Percentiles rank a stretch among this genome's conserved stretches.
phyloP scores from a whole-genome alignment of 2,113 vertebrate genomes.

The Coturnix japonica region DNA sequence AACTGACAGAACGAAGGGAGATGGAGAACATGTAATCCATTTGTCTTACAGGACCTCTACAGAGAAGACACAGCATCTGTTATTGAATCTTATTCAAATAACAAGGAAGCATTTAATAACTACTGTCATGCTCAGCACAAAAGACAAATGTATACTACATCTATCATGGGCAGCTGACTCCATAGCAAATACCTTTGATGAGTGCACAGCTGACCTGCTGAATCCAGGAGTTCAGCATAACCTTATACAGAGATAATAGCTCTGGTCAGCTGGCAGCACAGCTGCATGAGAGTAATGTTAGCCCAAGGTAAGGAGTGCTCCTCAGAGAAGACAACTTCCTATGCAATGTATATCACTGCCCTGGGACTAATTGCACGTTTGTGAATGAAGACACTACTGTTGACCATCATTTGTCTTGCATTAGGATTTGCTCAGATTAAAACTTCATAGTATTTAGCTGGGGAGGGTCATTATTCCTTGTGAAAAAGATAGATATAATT shows the following conservation, averaged over 20 bases:
- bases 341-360: rapidly evolving
- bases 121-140: not conserved
- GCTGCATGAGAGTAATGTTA: rapidly evolving
- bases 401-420: not conserved
- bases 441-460: rapidly evolving
- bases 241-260: rapidly evolving
- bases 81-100: conserved; percentile 29
- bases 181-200: not conserved
- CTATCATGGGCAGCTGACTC: not conserved
- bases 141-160: not conserved
- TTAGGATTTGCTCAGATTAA: not conserved
- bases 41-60: conserved; percentile 45
- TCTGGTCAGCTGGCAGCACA: not conserved
- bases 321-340: not conserved
- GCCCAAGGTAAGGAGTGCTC: not conserved
- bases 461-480: not conserved
- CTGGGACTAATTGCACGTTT: not conserved
- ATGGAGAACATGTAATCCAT: conserved; percentile 20
- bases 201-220: not conserved
- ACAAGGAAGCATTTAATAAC: conserved; percentile 6
- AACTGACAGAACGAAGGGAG: conserved; percentile 58
- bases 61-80: not conserved
- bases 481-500: not conserved
- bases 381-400: not conserved
- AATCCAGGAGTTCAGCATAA: not conserved